Evolutionary conservation across 2,113 vertebrate species (phyloP).

Genomic region (Natator depressus): DNA sequence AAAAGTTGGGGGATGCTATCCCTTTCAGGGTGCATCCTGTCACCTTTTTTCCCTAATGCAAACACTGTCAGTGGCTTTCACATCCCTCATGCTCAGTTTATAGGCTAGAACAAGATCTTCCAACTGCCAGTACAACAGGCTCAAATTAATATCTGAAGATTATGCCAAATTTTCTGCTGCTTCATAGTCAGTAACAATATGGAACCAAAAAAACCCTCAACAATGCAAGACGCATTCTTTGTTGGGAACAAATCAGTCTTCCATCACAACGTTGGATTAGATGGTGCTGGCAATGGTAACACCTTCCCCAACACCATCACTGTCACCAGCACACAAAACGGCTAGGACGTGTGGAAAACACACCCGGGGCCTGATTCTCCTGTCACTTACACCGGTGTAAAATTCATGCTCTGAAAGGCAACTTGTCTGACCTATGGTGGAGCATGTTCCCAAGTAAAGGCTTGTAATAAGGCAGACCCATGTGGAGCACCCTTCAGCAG

Average conservation of each 20-base stretch:
- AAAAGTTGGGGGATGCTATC: not conserved
- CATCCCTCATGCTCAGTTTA: not conserved
- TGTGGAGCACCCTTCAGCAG: not conserved
- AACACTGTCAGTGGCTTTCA: not conserved
- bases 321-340: not conserved
- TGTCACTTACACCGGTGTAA: not conserved
- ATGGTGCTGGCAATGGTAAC: not conserved
- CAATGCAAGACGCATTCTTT: not conserved
- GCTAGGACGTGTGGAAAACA: not conserved
- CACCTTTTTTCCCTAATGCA: not conserved
- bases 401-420: not conserved
- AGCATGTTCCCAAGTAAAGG: not conserved
- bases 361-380: not conserved
- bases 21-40: not conserved
- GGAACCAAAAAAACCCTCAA: not conserved
- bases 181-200: not conserved
- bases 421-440: not conserved
- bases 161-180: not conserved
- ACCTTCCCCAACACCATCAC: not conserved
- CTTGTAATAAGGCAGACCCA: not conserved
- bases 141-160: not conserved
- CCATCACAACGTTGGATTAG: not conserved
- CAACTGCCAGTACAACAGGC: not conserved
- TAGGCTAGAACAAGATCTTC: not conserved
- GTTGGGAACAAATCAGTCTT: not conserved